Base-by-base conservation (phyloP, 2,797 vertebrate species). In the Sebastes glaucus region DNA sequence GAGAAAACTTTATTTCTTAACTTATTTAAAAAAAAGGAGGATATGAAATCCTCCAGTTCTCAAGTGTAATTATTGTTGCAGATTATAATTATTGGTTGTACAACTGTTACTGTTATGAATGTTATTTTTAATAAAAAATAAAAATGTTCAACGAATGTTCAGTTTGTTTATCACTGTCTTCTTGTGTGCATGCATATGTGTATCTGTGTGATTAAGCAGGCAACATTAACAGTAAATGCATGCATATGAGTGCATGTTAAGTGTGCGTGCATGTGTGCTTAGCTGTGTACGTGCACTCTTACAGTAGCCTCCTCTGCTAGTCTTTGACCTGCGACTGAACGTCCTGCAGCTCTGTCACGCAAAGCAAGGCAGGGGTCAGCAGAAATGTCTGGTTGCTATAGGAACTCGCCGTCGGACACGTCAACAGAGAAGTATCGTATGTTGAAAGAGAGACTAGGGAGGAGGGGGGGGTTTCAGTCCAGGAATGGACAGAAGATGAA, bases 51-150 rank as follows among this genome's bases (percentile, higher is more conserved):
- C 88, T 93, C 89, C 80, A 66, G 76, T 90, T 91, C 90, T 91
- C 76, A 92, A 94, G 86, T 94, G 92, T 95, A 95, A 96, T 94
- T 93, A 94, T 93, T 95, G 91, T 91, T 92, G 89, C 91, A 60
- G 83, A 94, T 89, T 89, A 85, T 93, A 94, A 94, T 93, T 92
- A 92, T 93, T 95, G 91, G 91, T 93, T 92, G 88, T 93, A 83
- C 75, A 92, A 86, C 88, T 91, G 88, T 95, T 94, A 91, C 89
- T 94, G 94, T 95, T 82, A 92, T 91, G 91, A 93, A 95, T 95
- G 93, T 94, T 95, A 94, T 96, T 96, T 94, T 96, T 95, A 93
- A 90, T 95, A 95, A 94, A 94, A 95, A 95, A 92, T 92, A 86
- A 90, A 94, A 94, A 93, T 80, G 76, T 78, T 90, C 23, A 88